These are phyloP conservation scores for Ypsolopha sequella DNA, from an alignment of 2,888 invertebrate genomes.

Conservation along the genomic window DNA sequence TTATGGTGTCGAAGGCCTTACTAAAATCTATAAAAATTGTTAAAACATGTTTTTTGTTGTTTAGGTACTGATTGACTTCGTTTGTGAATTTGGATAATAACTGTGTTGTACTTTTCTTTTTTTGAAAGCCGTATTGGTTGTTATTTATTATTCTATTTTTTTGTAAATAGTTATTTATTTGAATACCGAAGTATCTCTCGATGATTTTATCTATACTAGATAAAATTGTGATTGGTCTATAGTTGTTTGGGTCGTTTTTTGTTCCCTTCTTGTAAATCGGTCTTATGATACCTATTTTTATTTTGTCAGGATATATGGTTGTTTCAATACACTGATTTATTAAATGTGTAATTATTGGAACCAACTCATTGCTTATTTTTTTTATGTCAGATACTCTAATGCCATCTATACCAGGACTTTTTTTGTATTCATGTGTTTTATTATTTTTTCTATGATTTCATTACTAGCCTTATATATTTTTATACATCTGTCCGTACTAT, in stretches of 20 bases:
- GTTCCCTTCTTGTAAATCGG: conserved; percentile 9
- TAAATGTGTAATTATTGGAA: conserved; percentile 5
- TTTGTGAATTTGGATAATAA: conserved; percentile 7
- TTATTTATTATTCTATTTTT: conserved; percentile 4
- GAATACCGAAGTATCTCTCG: conserved; percentile 4
- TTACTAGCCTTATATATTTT: conserved; percentile 13
- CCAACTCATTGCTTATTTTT: conserved; percentile 4
- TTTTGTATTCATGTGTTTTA: conserved; percentile 2
- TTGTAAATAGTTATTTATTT: conserved; percentile 6
- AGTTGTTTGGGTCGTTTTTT: conserved; percentile 6
- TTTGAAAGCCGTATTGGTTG: conserved; percentile 9
- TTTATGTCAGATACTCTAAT: conserved; percentile 8
- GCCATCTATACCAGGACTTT: conserved; percentile 7
- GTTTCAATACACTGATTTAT: conserved; percentile 6
- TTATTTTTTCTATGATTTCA: background rate
- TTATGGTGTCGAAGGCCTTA: conserved; percentile 3
- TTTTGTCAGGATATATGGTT: conserved; percentile 3
- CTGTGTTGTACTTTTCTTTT: conserved; percentile 5
- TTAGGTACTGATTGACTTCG: conserved; percentile 4
- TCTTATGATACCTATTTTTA: conserved; percentile 8
- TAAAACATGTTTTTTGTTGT: conserved; percentile 4
- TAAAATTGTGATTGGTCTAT: conserved; percentile 10
- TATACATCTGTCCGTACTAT: conserved; percentile 28
- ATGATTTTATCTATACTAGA: conserved; percentile 8
- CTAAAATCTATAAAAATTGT: conserved; percentile 1